Evolutionary conservation across 2,797 vertebrate genomes (phyloP).

Genomic region (Sebastes itinus): DNA sequence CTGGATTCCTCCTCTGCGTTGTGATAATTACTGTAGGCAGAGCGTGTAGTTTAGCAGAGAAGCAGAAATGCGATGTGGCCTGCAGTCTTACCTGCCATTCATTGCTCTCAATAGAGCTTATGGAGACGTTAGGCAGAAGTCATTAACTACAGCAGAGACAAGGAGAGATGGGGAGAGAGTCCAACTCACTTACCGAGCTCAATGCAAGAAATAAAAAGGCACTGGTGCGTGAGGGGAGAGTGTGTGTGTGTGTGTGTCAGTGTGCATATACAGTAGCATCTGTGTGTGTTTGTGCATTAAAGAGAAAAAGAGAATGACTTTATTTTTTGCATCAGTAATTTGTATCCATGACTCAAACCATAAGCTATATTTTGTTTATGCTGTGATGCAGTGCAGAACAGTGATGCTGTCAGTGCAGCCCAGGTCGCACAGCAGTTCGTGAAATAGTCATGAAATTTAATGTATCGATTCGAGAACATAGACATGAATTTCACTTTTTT

Average conservation of each 20-base stretch:
- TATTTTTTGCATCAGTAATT: slow-evolving; percentile 22
- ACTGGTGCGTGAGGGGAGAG: slow-evolving; percentile 8
- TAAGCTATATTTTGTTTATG: slow-evolving; percentile 23
- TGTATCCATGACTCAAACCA: slow-evolving; percentile 22
- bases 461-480: too few relatives aligned
- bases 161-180: slow-evolving; percentile 52
- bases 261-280: neutral
- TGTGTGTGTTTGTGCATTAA: neutral
- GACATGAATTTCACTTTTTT: too few relatives aligned
- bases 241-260: neutral
- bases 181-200: slow-evolving; percentile 40
- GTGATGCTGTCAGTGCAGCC: neutral
- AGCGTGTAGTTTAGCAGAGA: slow-evolving; percentile 39
- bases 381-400: neutral
- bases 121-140: slow-evolving; percentile 75
- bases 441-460: too few relatives aligned
- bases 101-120: slow-evolving; percentile 69
- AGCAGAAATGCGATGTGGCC: slow-evolving; percentile 54
- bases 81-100: slow-evolving; percentile 69
- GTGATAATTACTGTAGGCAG: slow-evolving; percentile 65
- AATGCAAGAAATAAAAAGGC: slow-evolving; percentile 46
- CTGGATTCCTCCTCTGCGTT: slow-evolving; percentile 26
- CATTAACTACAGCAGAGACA: slow-evolving; percentile 70
- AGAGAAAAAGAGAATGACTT: slow-evolving; percentile 16
- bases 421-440: too few relatives aligned